Evolutionary conservation across 2,888 invertebrate genomes (phyloP), one percentile per base, ranked within the genome.

Genomic region (Ramazzottius varieornatus): DNA sequence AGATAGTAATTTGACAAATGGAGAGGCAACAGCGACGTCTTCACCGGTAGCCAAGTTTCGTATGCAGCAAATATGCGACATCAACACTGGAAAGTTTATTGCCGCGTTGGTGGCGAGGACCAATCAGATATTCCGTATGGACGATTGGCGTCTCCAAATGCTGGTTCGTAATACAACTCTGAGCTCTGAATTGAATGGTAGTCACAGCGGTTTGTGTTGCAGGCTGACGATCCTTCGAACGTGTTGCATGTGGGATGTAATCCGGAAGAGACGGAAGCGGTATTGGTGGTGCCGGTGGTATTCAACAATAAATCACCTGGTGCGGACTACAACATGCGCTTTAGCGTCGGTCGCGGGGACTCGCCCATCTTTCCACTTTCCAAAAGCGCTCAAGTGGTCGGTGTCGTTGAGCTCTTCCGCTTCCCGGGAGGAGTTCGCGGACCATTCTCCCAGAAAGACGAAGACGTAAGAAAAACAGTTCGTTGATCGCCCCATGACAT

Each of bases 401-500:
- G 54, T 13, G 54, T 54, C 4, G 20, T 54, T 8, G 54, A 54
- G 29, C 54, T 54, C 20, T 54, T 54, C 54, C 54, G 54, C 4
- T 54, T 54, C 29, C 66, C 32, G 65, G 68, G 66, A 63, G 67
- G 67, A 66, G 73, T 71, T 54, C 69, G 70, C 46, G 68, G 71
- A 32, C 69, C 71, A 33, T 85, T 85, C 73, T 79, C 80, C 66
- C 81, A 82, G 67, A 81, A 81, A 68, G 86, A 86, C 69, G 84
- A 84, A 73, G 83, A 85, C 72, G 76, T 75, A 70, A 65, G 68
- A 32, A 34, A 32, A 33, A 46, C n/a, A n/a, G n/a, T n/a, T n/a
- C n/a, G n/a, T n/a, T n/a, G n/a, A n/a, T n/a, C n/a, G n/a, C n/a
- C n/a, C n/a, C n/a, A n/a, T n/a, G n/a, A n/a, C n/a, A n/a, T n/a